Evolutionary conservation across 2,797 vertebrate genomes (phyloP), one percentile per base, ranked within the genome.

Genomic region (Poecile montanus): DNA sequence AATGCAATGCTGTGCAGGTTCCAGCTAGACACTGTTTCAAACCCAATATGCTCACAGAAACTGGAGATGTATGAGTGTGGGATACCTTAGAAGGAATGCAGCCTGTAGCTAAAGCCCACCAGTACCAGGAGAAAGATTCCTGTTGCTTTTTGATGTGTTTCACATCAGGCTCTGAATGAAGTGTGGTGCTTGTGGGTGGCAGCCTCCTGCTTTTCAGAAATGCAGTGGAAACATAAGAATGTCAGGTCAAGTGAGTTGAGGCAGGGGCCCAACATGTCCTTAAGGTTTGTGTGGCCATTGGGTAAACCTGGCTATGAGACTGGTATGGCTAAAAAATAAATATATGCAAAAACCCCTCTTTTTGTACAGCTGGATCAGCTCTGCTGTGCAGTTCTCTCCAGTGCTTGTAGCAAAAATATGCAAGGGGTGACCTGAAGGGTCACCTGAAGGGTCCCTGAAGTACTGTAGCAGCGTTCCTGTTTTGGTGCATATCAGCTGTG

Each of bases 41-140:
- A 81, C n/a, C 13, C 5, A 50, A 2, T 17, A 11, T 13, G 2
- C 30, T 65, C 29, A 19, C 18, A 72, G 25, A 67, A 57, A 34
- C 54, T 70, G 87, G 66, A 34, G 29, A 70, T 63, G 16, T 48
- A 27, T 79, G 34, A 86, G 42, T 86, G 80, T 86, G 74, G 60
- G 73, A 58, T 74, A 87, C 54, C 44, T 71, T 71, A 78, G 84
- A 85, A 82, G 30, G 34, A 89, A 63, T 74, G 25, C 47, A 87
- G 72, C 53, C 81, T 87, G 50, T 50, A 93, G 92, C 87, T 93
- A 89, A 94, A 93, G 40, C 54, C 81, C 53, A 80, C 68, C 62
- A 61, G 61, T 36, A 79, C 32, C 57, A 68, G n/a, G 20, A 85
- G 90, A 79, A 91, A 67, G n/a, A 76, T 74, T 80, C 36, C 60